Conservation (phyloP, 1,140 invertebrate species). For the silkworm (Bombyx mori) region DNA sequence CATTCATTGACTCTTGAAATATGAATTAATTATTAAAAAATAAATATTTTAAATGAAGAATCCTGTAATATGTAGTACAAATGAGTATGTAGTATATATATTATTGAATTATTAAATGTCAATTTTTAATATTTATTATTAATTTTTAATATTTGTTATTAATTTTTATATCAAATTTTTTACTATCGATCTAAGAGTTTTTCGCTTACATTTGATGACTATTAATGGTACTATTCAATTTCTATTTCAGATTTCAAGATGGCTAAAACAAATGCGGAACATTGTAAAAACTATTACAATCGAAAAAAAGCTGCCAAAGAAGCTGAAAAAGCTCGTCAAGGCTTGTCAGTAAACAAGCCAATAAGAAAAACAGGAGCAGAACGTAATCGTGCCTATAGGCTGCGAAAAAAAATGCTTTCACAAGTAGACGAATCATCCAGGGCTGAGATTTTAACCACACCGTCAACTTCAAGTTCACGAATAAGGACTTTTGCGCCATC, state of each 20-base stretch:
- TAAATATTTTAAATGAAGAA: too few relatives aligned
- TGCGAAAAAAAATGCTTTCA: constrained; percentile 21
- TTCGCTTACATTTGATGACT: too few relatives aligned
- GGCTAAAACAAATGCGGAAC: constrained; percentile 15
- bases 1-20: too few relatives aligned
- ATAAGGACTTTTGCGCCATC: constrained; percentile 15
- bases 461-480: constrained; percentile 15
- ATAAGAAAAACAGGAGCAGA: constrained; percentile 17
- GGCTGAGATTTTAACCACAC: constrained; percentile 11
- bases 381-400: constrained; percentile 20
- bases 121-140: not conserved
- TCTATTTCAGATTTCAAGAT: constrained; percentile 17
- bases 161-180: not conserved
- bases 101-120: too few relatives aligned
- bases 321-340: constrained; percentile 1
- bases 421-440: constrained; percentile 16
- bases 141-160: not conserved
- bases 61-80: too few relatives aligned
- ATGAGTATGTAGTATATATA: too few relatives aligned
- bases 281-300: constrained; percentile 18
- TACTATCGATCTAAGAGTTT: too few relatives aligned
- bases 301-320: constrained; percentile 14
- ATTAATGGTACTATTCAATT: constrained; percentile 9
- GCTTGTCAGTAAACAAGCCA: constrained; percentile 17
- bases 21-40: too few relatives aligned